Conservation (phyloP, 30 jellyfish, hydroid and myxozoan species). For the Phacellophora camtschatica region DNA sequence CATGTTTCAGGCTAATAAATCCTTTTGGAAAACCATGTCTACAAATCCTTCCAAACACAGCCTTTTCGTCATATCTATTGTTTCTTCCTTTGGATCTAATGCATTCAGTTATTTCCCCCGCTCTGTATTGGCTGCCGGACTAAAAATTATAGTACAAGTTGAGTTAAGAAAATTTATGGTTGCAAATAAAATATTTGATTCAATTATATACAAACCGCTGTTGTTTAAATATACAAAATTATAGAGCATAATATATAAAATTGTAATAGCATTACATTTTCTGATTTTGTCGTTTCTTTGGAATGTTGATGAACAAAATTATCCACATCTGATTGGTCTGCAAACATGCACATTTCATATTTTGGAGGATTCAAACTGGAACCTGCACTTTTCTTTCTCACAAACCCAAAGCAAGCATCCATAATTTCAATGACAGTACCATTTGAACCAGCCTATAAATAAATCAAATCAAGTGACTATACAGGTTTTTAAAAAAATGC, state of each 20-base stretch:
- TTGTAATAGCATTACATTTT: background rate
- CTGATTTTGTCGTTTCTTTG: conserved; percentile 7
- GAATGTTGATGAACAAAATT: conserved; percentile 10
- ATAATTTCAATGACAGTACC: conserved; percentile 17
- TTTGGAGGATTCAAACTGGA: background rate
- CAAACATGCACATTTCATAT: conserved; percentile 7
- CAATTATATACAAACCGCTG: no score
- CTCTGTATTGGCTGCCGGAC: conserved; percentile 11
- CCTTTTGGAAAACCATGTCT: no score
- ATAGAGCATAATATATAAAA: no score
- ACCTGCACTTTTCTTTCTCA: conserved; percentile 24
- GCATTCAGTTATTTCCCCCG: conserved; percentile 21
- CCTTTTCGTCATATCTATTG: no score
- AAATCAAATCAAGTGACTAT: background rate
- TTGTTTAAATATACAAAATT: no score
- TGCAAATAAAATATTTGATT: no score
- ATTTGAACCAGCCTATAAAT: background rate
- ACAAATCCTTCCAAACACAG: no score
- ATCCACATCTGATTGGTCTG: conserved; percentile 20
- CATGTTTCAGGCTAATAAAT: no score
- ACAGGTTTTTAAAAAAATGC: background rate
- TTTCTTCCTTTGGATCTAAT: conserved; percentile 19
- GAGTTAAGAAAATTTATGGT: no score
- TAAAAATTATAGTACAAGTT: background rate
- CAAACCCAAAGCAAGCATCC: conserved; percentile 38